Evolutionary conservation across 2,797 vertebrate genomes (phyloP).

Genomic region (Platalea minor): DNA sequence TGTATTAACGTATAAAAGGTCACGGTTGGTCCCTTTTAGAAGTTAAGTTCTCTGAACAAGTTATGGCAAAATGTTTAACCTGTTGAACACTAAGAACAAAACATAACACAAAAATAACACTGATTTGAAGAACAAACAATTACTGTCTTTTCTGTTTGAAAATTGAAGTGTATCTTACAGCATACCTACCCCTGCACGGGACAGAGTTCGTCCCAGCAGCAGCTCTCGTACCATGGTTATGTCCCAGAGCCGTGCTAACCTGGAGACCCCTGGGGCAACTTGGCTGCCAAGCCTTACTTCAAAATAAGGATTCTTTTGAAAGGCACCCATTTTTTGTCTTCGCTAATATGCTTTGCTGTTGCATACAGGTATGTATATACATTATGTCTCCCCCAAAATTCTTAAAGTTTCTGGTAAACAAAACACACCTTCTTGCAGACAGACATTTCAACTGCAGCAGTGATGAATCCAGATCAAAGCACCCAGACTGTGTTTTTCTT

Average conservation of each 20-base stretch:
- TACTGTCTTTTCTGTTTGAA: not conserved
- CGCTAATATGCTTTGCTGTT: not conserved
- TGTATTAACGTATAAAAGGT: not conserved
- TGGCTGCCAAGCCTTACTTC: not conserved
- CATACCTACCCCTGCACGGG: rapidly evolving
- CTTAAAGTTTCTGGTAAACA: not conserved
- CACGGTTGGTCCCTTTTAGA: not conserved
- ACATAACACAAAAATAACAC: not conserved
- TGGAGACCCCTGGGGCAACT: not conserved
- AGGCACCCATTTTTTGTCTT: not conserved
- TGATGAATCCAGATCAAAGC: conserved; percentile 95
- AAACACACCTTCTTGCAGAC: conserved; percentile 88
- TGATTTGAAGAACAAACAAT: not conserved
- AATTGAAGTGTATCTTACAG: not conserved
- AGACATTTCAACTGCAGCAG: conserved; percentile 87
- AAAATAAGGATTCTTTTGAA: not conserved
- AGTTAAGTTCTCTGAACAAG: not conserved
- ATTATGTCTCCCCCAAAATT: not conserved
- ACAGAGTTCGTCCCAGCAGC: not conserved
- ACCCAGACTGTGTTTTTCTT: conserved; percentile 94
- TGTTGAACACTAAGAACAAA: not conserved
- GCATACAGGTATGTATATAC: not conserved
- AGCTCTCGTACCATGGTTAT: not conserved
- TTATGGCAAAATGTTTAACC: not conserved
- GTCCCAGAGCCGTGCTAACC: not conserved